Conservation (phyloP, 2,113 vertebrate species). For the Eleginops maclovinus region DNA sequence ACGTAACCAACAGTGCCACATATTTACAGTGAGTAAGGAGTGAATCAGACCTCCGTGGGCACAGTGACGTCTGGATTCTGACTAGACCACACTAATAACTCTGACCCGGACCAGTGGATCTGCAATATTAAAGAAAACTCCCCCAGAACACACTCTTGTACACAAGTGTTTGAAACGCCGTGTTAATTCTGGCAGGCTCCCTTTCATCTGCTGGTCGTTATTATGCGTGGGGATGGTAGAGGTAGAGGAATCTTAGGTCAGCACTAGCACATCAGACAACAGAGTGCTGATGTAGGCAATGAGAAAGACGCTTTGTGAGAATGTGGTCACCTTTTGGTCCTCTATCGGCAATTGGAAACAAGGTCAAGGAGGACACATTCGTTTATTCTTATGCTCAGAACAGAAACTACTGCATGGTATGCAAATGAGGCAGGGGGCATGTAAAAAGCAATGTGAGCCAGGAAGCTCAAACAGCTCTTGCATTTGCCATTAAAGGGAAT, state of each 20-base stretch:
- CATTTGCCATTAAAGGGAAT: conserved; percentile 38
- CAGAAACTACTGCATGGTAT: conserved; percentile 31
- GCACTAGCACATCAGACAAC: conserved; percentile 60
- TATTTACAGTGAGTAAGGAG: conserved; percentile 27
- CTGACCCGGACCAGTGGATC: conserved; percentile 37
- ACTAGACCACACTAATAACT: conserved; percentile 26
- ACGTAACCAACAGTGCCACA: conserved; percentile 16
- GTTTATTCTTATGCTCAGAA: conserved; percentile 49
- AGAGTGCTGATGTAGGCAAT: conserved; percentile 67
- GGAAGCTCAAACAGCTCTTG: conserved; percentile 32
- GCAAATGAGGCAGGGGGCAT: conserved; percentile 46
- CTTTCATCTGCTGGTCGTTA: conserved; percentile 71
- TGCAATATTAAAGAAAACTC: conserved; percentile 51
- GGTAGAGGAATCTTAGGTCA: conserved; percentile 70
- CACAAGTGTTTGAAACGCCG: conserved; percentile 52
- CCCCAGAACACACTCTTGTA: conserved; percentile 45
- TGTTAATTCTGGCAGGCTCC: conserved; percentile 55
- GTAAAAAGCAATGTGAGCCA: conserved; percentile 34
- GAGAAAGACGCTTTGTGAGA: conserved; percentile 59
- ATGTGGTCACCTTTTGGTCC: conserved; percentile 59
- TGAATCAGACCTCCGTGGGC: conserved; percentile 54
- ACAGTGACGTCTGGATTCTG: conserved; percentile 37
- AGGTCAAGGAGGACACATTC: conserved; percentile 57
- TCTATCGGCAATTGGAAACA: conserved; percentile 55
- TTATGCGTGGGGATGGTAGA: conserved; percentile 51